These are phyloP conservation scores for Kryptopterus vitreolus DNA, from an alignment of 2,797 vertebrate species.

Conservation along the genomic window DNA sequence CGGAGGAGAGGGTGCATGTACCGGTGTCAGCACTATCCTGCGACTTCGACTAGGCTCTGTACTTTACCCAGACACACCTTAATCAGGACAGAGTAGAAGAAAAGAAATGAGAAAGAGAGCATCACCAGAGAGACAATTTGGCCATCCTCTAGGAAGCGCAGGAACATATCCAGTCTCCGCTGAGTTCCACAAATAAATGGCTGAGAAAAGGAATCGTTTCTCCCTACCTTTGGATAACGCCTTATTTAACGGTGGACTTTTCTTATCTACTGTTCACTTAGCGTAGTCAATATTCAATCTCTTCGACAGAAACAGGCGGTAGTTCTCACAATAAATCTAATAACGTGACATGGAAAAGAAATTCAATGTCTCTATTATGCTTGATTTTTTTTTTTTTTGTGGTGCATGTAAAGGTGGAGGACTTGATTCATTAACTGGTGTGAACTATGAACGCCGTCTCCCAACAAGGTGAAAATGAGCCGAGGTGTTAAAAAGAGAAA, in stretches of 20 bases:
- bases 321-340: conserved; percentile 10
- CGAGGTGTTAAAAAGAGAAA: conserved; percentile 33
- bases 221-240: conserved; percentile 28
- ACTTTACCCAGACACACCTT: not conserved
- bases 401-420: conserved; percentile 9
- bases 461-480: conserved; percentile 43
- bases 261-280: conserved; percentile 8
- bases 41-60: not conserved
- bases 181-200: conserved; percentile 37
- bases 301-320: not conserved
- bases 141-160: conserved; percentile 18
- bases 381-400: not conserved
- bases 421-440: conserved; percentile 39
- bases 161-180: conserved; percentile 28
- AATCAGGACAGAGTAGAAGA: not conserved
- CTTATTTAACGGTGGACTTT: conserved; percentile 35
- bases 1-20: not conserved
- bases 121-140: conserved; percentile 10
- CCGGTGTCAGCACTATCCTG: not conserved
- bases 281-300: conserved; percentile 16
- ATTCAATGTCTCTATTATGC: not conserved
- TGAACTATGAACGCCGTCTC: conserved; percentile 9
- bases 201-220: conserved; percentile 33
- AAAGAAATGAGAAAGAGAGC: not conserved
- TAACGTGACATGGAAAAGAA: not conserved